These are phyloP conservation scores for Gallinago jamesoni DNA, from an alignment of 2,113 vertebrate species.

Conservation along the genomic window DNA sequence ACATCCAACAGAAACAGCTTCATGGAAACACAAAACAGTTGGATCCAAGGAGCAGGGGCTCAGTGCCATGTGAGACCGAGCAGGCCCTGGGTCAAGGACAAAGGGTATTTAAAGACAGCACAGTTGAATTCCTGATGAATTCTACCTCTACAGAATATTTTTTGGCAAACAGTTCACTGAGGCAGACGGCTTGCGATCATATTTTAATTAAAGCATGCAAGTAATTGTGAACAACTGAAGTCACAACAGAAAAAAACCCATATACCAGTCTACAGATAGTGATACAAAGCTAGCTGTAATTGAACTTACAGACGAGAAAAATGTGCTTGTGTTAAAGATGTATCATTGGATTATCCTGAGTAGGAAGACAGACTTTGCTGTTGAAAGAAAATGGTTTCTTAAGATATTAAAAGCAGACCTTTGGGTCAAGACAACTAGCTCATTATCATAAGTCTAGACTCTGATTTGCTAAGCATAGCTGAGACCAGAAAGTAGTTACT, in stretches of 20 bases:
- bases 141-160: background rate
- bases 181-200: background rate
- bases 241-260: background rate
- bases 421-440: background rate
- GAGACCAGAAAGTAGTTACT: background rate
- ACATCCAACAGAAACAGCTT: background rate
- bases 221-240: background rate
- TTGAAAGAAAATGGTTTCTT: background rate
- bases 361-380: background rate
- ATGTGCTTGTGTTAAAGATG: background rate
- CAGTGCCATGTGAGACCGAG: rapidly evolving
- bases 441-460: background rate
- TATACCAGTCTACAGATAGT: background rate
- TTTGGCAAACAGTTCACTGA: background rate
- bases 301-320: background rate
- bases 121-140: background rate
- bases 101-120: background rate
- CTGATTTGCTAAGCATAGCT: background rate
- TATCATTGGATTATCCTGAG: background rate
- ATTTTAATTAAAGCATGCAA: background rate
- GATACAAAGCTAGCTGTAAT: background rate
- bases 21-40: background rate
- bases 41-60: background rate
- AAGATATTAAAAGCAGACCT: background rate
- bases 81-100: background rate